Evolutionary conservation across 2,113 vertebrate genomes (phyloP), one percentile per base, ranked within the genome.

Genomic region (Rhinolophus ferrumequinum): DNA sequence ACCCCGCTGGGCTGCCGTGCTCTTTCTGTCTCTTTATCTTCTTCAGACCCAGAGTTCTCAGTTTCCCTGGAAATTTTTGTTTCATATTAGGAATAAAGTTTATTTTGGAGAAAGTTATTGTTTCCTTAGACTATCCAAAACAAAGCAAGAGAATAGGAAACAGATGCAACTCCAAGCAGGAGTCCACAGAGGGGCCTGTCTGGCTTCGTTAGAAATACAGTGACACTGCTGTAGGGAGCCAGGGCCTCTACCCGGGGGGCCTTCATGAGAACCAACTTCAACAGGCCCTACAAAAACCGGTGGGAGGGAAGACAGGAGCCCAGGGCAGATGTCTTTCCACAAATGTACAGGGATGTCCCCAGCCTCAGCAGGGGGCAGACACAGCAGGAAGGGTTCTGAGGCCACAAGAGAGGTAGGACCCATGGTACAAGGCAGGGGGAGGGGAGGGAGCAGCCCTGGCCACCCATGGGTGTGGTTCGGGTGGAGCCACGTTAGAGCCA

Each of bases 81-180:
- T 94, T 82, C 33, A 41, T 89, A 21, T 86, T 75, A 93, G 35
- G 33, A 98, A 97, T 97, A 97, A 97, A 98, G 92, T 67, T 75
- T 56, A 86, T 87, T 95, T 96, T 89, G 56, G 28, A 87, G 69
- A 88, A 93, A 94, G 73, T 15, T 62, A 76, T 13, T 95, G 56
- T 86, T 91, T 95, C 38, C 47, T 86, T 70, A 66, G 50, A 47
- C n/a, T 41, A 83, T 21, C 15, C 38, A 52, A 77, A 73, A 86
- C 28, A 44, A 72, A 77, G 52, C 47, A 52, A 35, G 75, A 76
- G 11, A 85, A 11, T 30, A 87, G 75, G 76, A 60, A 84, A 33
- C 44, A 89, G 5, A 33, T 77, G 30, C 81, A 77, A 58, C 4
- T 41, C 19, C 19, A 50, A 69, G 75, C 28, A 58, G 47, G 52